Percentiles rank a stretch among this genome's conserved stretches.
These are phyloP conservation scores for Spodoptera frugiperda DNA, from an alignment of 1,140 invertebrate species.

Conservation along the genomic window DNA sequence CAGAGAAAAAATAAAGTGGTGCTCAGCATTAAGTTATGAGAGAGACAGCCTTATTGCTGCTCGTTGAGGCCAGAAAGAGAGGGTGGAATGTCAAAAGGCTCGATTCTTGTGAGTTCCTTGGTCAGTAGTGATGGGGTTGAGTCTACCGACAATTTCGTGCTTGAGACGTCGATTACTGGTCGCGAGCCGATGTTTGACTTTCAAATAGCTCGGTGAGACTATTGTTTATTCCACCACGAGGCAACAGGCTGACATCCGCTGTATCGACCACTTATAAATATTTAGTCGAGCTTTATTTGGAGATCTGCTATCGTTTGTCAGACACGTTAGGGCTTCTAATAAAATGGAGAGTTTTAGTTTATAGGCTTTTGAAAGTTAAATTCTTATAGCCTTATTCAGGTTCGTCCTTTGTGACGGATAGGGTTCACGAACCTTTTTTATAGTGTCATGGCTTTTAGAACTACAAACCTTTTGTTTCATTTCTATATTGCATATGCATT, in stretches of 20 bases:
- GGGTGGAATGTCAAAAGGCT: conserved; percentile 58
- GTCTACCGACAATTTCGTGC: conserved; percentile 71
- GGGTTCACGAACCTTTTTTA: background rate
- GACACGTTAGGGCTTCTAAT: conserved; percentile 55
- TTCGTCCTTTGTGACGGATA: conserved; percentile 2
- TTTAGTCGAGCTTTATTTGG: conserved; percentile 73
- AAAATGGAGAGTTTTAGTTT: conserved; percentile 44
- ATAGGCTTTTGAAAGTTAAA: conserved; percentile 34
- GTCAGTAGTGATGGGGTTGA: conserved; percentile 63
- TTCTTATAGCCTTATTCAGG: conserved; percentile 12
- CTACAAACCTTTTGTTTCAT: background rate
- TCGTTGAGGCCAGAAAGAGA: conserved; percentile 59
- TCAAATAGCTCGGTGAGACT: conserved; percentile 71
- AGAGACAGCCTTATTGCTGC: conserved; percentile 57
- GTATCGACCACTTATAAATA: conserved; percentile 76
- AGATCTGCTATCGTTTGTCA: conserved; percentile 64
- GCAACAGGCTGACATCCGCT: conserved; percentile 66
- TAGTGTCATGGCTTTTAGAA: background rate
- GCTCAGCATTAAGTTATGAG: conserved; percentile 61
- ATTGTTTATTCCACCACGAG: conserved; percentile 73
- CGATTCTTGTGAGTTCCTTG: conserved; percentile 62
- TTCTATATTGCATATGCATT: background rate
- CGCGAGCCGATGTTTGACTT: conserved; percentile 73
- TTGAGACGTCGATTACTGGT: conserved; percentile 79
- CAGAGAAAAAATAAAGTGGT: conserved; percentile 66